Evolutionary conservation across 2,797 vertebrate species (phyloP).

Genomic region (Clarias platycephalus): DNA sequence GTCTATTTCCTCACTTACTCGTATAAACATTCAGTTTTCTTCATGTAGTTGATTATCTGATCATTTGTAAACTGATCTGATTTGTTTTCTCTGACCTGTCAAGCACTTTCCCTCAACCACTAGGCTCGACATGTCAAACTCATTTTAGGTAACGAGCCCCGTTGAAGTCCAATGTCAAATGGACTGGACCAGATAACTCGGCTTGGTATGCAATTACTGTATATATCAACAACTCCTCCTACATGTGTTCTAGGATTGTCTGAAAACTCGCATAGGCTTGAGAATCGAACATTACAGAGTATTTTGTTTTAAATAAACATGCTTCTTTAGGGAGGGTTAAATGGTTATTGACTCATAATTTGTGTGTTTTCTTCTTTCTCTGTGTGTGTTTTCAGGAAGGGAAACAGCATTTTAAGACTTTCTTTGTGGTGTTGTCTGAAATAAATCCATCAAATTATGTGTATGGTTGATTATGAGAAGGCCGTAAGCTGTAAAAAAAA

Average conservation of each 20-base stretch:
- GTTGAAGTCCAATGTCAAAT: background rate
- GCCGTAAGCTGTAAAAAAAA: constrained; percentile 14
- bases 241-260: background rate
- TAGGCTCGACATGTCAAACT: background rate
- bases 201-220: background rate
- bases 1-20: background rate
- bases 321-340: background rate
- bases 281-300: background rate
- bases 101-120: background rate
- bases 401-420: background rate
- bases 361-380: background rate
- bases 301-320: background rate
- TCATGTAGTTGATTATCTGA: background rate
- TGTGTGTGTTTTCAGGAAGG: background rate
- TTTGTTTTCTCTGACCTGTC: background rate
- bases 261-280: background rate
- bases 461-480: constrained; percentile 2
- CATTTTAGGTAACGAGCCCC: background rate
- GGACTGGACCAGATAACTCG: background rate
- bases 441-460: constrained; percentile 20
- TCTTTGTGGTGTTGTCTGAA: constrained; percentile 13
- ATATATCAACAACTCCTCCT: background rate
- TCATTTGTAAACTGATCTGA: background rate
- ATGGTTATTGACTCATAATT: background rate
- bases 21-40: background rate